Evolutionary conservation across 2,888 invertebrate genomes (phyloP), one percentile per base, ranked within the genome.

Genomic region (Sminthurides aquaticus): DNA sequence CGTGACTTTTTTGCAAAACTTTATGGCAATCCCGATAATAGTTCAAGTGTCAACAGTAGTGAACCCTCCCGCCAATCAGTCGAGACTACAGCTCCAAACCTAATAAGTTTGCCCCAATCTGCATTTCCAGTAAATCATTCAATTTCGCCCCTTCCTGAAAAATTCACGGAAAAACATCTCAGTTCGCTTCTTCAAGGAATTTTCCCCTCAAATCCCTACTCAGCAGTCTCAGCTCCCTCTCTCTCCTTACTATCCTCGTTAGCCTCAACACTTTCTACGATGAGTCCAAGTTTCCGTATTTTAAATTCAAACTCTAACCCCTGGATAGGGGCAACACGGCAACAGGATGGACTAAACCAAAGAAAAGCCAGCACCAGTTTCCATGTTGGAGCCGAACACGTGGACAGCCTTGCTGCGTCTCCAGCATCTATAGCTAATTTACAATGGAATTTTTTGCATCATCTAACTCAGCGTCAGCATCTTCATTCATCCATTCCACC

Each of bases 1-100:
- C 82, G 89, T 28, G 86, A 87, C 75, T 90, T 90, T 78, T 90
- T 90, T 77, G 88, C 88, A 59, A 52, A 52, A 20, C 20, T 52
- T 5, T 52, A 52, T 22, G 52, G 22, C 11, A 18, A 8, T 11
- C 49, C 52, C 24, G 58, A 66, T 11, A n/a, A n/a, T n/a, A 34
- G 43, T 34, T 5, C 5, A 34, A 34, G 15, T 5, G 5, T 15
- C 5, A 34, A 34, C 43, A 34, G 43, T 15, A 11, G 8, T 15
- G 5, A 11, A 34, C 43, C 43, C 15, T 5, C 5, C 5, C 43
- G 8, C 8, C 8, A 15, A 11, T 5, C 8, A 5, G 43, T 5
- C 8, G 43, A 34, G 43, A 5, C 43, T 34, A 34, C 8, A 15
- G 15, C 5, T 34, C 43, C 43, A 34, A 34, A 34, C 15, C 15